Base-by-base conservation (phyloP, 2,888 invertebrate genomes). In the Chloroclystis v-ata region DNA sequence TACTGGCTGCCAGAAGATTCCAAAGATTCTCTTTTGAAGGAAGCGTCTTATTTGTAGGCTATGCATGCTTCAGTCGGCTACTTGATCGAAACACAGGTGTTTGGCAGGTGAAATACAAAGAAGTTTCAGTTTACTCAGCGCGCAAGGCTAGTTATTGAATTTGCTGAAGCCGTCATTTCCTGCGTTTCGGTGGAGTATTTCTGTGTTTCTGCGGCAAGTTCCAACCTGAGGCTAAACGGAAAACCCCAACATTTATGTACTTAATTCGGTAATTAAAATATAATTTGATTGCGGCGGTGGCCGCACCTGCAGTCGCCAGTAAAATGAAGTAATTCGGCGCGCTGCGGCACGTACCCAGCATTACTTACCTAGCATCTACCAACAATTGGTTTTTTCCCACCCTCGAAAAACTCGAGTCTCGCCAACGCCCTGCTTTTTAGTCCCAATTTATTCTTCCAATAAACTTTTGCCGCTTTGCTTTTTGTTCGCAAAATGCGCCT, bases 381-480 rank as follows among this genome's bases (percentile, higher is more conserved):
- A 78, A 82, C 80, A 82, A 82, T 82, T 82, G 82, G 78, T 82
- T 82, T 82, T 72, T 78, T 71, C 72, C 72, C 74, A 65, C 74
- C 75, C 77, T 71, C 73, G 63, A 72, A 71, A 78, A 79, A 74
- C 74, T 79, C 75, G 68, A 75, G 71, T 40, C 46, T 50, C 46
- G 46, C 69, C 61, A 72, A 69, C 73, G 69, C 72, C 70, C 69
- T 76, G 78, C 80, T 82, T 82, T 81, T 82, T 81, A 78, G 80
- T 80, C 79, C 66, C 80, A 81, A 82, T 83, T 83, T 82, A 82
- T 82, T 76, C 75, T 73, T 64, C 75, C 76, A 82, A 82, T 82
- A 81, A 81, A 83, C 73, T 80, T 80, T 73, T 70, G 35, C 65
- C 73, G 74, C 72, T 72, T 72, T 78, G 75, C 78, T 78, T 78